Evolutionary conservation across 2,797 vertebrate genomes (phyloP), one percentile per base, ranked within the genome.

Genomic region (Hyperoplus immaculatus): DNA sequence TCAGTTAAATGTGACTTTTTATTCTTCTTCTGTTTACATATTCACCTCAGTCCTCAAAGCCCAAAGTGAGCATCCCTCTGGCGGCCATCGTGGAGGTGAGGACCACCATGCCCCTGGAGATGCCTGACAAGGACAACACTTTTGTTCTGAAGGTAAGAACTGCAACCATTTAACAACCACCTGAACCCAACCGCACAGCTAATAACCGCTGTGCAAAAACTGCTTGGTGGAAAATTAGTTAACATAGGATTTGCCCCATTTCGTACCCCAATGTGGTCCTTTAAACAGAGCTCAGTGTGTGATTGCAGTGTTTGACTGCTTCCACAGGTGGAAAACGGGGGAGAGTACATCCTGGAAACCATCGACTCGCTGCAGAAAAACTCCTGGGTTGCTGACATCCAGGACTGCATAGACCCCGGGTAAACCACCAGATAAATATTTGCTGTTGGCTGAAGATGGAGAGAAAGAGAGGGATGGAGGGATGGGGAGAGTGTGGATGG

Each of bases 111-210:
- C 98, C 98, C 0, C 91, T 99, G 91, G 98, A 99, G 94, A 99
- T 99, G 98, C 98, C 98, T 0, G 98, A 99, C 93, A 99, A 97
- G 82, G 98, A 99, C 95, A 99, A 99, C 93, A 99, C 98, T 0
- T 99, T 99, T 0, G 98, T 99, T 71, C 95, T 99, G 1, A 99
- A 99, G 97, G 98, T 99, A 92, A 73, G 77, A 49, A 12, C 60
- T 53, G 29, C 18, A 57, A 41, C 50, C 47, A 4, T 47, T 58
- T 11, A 4, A 47, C 16, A 10, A 11, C 12, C 46, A 12, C 47
- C 7, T 43, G 13, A 15, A 55, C 60, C 60, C 18, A 14, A 2
- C 8, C 45, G 21, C 43, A 39, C 39, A 62, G 36, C 47, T 41
- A 18, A 4, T 9, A 11, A 51, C 1, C 51, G n/a, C 43, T 29